Percentiles rank a stretch among this genome's conserved stretches.
Conservation (phyloP, 2,888 invertebrate species). For the Trimorus sp. region DNA sequence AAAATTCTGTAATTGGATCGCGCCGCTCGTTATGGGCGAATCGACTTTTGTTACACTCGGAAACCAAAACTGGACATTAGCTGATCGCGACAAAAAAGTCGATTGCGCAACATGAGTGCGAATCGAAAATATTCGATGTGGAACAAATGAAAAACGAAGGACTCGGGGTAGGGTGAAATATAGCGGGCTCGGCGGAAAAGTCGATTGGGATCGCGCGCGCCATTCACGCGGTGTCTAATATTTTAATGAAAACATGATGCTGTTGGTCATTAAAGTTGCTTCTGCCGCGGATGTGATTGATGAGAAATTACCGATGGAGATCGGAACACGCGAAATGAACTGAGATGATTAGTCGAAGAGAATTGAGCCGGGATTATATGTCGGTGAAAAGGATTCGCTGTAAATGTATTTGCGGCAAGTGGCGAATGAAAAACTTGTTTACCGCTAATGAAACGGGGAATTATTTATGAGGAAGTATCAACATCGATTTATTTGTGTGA, state of each 20-base stretch:
- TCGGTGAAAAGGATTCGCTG: too few species aligned
- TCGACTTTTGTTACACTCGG: constrained; percentile 76
- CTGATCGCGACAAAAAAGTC: constrained; percentile 59
- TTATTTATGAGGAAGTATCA: too few species aligned
- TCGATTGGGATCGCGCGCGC: constrained; percentile 26
- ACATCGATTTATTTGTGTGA: too few species aligned
- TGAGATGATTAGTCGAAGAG: too few species aligned
- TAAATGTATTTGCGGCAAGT: too few species aligned
- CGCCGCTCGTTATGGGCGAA: constrained; percentile 73
- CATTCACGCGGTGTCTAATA: constrained; percentile 31
- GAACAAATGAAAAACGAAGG: constrained; percentile 59
- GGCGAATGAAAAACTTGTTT: too few species aligned
- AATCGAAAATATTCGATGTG: constrained; percentile 60
- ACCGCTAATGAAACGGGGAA: too few species aligned
- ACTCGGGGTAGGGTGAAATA: constrained; percentile 41
- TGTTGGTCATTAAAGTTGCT: constrained; percentile 1
- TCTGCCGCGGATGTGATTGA: not conserved
- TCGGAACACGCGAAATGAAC: too few species aligned
- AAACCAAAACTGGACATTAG: constrained; percentile 66
- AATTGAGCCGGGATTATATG: too few species aligned
- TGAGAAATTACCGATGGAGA: too few species aligned
- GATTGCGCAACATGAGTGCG: constrained; percentile 43
- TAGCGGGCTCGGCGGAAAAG: constrained; percentile 40
- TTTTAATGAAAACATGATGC: constrained; percentile 38
- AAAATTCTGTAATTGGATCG: constrained; percentile 79